Conservation (phyloP, 2,113 vertebrate genomes). For the Leptodactylus fuscus region DNA sequence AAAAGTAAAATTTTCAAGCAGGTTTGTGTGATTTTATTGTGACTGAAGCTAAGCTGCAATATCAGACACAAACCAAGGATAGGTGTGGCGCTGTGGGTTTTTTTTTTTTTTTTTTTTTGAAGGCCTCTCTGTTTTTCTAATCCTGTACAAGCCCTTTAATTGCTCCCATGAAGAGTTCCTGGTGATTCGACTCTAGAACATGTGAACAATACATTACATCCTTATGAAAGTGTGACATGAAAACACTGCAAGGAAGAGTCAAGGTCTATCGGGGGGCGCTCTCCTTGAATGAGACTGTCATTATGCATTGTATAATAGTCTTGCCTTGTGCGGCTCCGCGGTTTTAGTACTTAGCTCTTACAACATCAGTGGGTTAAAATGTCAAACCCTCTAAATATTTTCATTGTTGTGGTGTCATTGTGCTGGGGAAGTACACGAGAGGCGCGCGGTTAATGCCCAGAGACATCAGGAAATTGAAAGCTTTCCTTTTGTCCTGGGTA, state of each 20-base stretch:
- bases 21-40: too few relatives aligned
- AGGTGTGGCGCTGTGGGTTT: too few relatives aligned
- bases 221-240: not conserved
- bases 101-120: too few relatives aligned
- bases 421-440: not conserved
- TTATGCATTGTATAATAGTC: not conserved
- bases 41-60: too few relatives aligned
- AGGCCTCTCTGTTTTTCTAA: too few relatives aligned
- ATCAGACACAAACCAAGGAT: too few relatives aligned
- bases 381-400: not conserved
- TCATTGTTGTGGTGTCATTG: constrained; percentile 1
- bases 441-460: not conserved
- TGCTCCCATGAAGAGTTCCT: not conserved
- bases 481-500: constrained; percentile 2
- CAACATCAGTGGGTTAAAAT: constrained; percentile 34
- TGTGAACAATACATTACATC: not conserved
- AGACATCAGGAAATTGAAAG: not conserved
- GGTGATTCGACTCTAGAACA: not conserved
- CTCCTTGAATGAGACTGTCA: not conserved
- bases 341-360: constrained; percentile 22
- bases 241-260: constrained; percentile 16
- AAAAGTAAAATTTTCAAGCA: too few relatives aligned
- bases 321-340: not conserved
- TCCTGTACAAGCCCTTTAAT: not conserved
- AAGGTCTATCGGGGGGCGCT: not conserved